Evolutionary conservation across 2,888 invertebrate genomes (phyloP).

Genomic region (Drosophila tripunctata): DNA sequence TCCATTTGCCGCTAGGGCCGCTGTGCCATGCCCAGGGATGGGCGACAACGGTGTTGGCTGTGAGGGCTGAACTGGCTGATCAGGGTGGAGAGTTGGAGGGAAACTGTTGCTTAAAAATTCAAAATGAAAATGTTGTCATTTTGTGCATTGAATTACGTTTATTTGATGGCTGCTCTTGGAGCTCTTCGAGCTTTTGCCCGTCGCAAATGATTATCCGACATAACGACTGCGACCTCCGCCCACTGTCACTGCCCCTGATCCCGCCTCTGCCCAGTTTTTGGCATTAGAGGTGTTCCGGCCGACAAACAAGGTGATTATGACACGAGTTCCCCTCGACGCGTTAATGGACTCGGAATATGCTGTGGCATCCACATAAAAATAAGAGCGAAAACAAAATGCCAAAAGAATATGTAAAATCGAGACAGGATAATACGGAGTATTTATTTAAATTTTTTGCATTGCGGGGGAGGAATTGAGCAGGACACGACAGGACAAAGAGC

Average conservation of each 20-base stretch:
- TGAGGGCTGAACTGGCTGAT: too few relatives aligned
- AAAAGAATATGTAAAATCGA: conserved; percentile 31
- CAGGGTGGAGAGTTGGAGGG: background rate
- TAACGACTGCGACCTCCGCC: conserved; percentile 48
- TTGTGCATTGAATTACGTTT: conserved; percentile 78
- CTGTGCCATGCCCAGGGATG: background rate
- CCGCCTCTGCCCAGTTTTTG: too few relatives aligned
- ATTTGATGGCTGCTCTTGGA: conserved; percentile 59
- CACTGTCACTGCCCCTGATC: background rate
- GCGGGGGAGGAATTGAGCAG: conserved; percentile 38
- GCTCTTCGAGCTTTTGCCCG: conserved; percentile 8
- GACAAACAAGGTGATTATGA: conserved; percentile 76
- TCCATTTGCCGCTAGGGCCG: conserved; percentile 22
- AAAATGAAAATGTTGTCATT: conserved; percentile 75
- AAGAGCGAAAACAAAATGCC: conserved; percentile 3
- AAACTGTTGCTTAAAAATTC: conserved; percentile 33
- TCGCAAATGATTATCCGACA: conserved; percentile 66
- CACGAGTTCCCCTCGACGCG: conserved; percentile 63
- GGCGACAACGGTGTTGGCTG: background rate
- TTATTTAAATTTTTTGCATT: conserved; percentile 67
- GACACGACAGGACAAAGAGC: conserved; percentile 55
- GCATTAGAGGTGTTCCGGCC: conserved; percentile 69
- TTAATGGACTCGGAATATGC: conserved; percentile 68
- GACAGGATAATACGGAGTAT: conserved; percentile 49
- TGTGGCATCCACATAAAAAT: conserved; percentile 19